A percentile compares a stretch with the other conserved stretches of the same genome.
These are phyloP conservation scores for Lasioglossum leucozonium DNA, from an alignment of 2,888 invertebrate genomes.

Conservation along the genomic window DNA sequence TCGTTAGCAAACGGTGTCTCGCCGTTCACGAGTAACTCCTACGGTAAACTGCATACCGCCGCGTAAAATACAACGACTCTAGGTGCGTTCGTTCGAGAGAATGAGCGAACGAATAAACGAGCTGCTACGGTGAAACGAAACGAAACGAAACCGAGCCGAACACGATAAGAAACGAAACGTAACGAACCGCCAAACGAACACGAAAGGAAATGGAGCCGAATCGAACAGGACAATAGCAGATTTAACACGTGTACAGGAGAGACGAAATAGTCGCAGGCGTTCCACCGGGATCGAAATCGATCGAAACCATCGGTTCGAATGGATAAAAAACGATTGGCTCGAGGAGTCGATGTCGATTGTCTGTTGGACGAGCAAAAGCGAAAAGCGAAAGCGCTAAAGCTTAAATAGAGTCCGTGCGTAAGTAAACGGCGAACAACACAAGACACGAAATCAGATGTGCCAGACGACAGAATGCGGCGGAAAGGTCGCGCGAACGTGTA, in stretches of 20 bases:
- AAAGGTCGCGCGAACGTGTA: constrained; percentile 66
- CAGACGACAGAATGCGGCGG: constrained; percentile 79
- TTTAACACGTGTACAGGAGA: background rate
- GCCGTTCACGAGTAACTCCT: background rate
- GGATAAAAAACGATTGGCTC: constrained; percentile 49
- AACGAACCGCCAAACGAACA: background rate
- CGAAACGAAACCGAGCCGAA: background rate
- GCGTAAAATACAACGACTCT: constrained; percentile 16
- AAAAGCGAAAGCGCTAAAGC: constrained; percentile 60
- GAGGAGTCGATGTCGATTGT: constrained; percentile 46
- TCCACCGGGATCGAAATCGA: background rate
- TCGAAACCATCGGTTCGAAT: constrained; percentile 5
- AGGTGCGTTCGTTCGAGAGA: background rate
- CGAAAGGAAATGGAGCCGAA: background rate
- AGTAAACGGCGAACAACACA: constrained; percentile 80
- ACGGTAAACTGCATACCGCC: constrained; percentile 61
- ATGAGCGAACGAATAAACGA: background rate
- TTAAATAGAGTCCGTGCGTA: constrained; percentile 59
- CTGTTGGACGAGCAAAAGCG: background rate
- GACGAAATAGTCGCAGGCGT: background rate
- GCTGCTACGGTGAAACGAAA: background rate
- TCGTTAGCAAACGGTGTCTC: constrained; percentile 8
- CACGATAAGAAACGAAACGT: background rate
- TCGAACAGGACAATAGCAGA: background rate
- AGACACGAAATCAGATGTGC: constrained; percentile 83